Conservation (phyloP, 2,888 invertebrate species). For the Rhingia campestris region DNA sequence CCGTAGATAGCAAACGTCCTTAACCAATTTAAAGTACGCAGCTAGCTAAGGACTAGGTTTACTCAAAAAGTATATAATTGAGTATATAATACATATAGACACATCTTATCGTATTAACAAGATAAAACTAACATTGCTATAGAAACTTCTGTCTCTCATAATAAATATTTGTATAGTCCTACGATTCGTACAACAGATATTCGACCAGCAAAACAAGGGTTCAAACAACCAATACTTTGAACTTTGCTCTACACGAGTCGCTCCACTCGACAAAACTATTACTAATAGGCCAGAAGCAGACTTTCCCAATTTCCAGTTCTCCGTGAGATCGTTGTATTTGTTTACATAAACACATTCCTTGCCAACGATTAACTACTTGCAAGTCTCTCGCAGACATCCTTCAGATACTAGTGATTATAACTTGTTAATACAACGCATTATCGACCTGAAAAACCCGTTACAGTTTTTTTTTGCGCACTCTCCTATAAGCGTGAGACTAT, state of each 20-base stretch:
- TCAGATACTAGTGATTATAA: conserved; percentile 38
- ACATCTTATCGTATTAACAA: too few species aligned
- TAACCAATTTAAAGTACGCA: too few species aligned
- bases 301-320: conserved; percentile 33
- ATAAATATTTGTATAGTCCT: too few species aligned
- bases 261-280: not conserved
- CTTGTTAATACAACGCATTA: conserved; percentile 41
- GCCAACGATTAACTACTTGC: conserved; percentile 45
- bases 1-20: too few species aligned
- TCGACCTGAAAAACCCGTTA: conserved; percentile 65
- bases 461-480: not conserved
- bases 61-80: too few species aligned
- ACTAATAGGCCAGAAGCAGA: not conserved
- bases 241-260: not conserved
- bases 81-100: too few species aligned
- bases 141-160: too few species aligned
- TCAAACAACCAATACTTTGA: not conserved
- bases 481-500: conserved; percentile 41
- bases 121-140: too few species aligned
- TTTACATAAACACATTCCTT: conserved; percentile 42
- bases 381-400: conserved; percentile 47
- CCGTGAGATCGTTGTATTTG: conserved; percentile 28
- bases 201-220: too few species aligned
- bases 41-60: too few species aligned
- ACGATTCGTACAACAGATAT: too few species aligned